These are phyloP conservation scores for Apamea sordens DNA, from an alignment of 2,888 invertebrate genomes.

Conservation along the genomic window DNA sequence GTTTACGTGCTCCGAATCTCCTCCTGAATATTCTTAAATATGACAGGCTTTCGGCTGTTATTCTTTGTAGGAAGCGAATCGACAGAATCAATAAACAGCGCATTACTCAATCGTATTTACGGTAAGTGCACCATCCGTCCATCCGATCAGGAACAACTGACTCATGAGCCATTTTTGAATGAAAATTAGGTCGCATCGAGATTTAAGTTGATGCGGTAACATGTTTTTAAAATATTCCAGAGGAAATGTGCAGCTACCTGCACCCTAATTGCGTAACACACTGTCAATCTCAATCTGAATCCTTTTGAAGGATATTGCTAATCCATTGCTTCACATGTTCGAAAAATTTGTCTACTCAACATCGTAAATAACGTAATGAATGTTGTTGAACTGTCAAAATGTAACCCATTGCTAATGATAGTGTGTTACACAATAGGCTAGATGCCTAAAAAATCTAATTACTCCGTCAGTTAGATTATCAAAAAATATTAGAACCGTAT, in stretches of 20 bases:
- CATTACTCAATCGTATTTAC: constrained; percentile 77
- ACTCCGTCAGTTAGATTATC: too few relatives aligned
- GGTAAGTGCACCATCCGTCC: constrained; percentile 79
- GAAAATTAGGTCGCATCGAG: constrained; percentile 78
- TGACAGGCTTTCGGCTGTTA: constrained; percentile 67
- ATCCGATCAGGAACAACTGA: constrained; percentile 79
- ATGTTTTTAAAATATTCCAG: constrained; percentile 67
- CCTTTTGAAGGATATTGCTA: too few relatives aligned
- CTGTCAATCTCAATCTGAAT: too few relatives aligned
- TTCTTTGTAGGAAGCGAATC: constrained; percentile 75
- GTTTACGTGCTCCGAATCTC: constrained; percentile 78
- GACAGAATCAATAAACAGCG: constrained; percentile 82
- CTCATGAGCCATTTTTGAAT: constrained; percentile 80
- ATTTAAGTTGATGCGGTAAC: constrained; percentile 76
- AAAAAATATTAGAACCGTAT: too few relatives aligned
- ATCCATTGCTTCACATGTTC: too few relatives aligned
- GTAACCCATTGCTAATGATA: too few relatives aligned
- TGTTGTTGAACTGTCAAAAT: too few relatives aligned
- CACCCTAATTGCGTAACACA: too few relatives aligned
- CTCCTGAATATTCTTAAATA: constrained; percentile 65
- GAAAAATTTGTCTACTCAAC: too few relatives aligned
- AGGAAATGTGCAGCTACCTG: constrained; percentile 47
- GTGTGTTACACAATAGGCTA: too few relatives aligned
- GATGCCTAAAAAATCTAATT: too few relatives aligned
- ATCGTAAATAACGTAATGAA: too few relatives aligned